Percentiles rank a stretch among this genome's conserved stretches.
Evolutionary conservation across 2,113 vertebrate genomes (phyloP).

Genomic region (Columbina picui): DNA sequence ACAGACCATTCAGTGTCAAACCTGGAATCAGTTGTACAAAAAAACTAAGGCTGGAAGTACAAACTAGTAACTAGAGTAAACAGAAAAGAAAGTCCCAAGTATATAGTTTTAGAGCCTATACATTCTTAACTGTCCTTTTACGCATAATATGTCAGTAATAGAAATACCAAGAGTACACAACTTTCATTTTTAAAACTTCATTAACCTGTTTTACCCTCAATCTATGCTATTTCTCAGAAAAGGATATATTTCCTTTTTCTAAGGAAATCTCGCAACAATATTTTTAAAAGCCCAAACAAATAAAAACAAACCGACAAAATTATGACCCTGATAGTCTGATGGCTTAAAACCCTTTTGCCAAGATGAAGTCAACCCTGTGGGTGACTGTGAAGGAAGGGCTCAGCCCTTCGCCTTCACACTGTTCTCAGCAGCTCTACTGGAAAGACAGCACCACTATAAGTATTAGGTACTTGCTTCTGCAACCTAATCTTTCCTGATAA

Average conservation of each 20-base stretch:
- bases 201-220: neutral
- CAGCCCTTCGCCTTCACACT: fast-evolving
- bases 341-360: neutral
- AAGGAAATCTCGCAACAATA: neutral
- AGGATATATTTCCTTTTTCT: neutral
- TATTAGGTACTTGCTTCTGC: neutral
- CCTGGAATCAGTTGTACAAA: neutral
- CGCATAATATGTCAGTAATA: neutral
- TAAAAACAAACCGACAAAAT: neutral
- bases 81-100: neutral
- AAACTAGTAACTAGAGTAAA: neutral
- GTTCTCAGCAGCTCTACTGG: neutral
- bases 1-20: neutral
- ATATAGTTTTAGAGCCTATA: neutral
- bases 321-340: neutral
- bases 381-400: neutral
- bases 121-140: neutral
- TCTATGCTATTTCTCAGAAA: neutral
- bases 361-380: neutral
- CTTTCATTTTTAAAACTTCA: neutral
- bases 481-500: neutral
- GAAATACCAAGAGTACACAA: neutral
- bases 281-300: neutral
- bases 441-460: neutral
- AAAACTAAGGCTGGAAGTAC: neutral